A percentile compares a stretch with the other conserved stretches of the same genome.
Conservation (phyloP, 2,797 vertebrate genomes). For the Coendou prehensilis region DNA sequence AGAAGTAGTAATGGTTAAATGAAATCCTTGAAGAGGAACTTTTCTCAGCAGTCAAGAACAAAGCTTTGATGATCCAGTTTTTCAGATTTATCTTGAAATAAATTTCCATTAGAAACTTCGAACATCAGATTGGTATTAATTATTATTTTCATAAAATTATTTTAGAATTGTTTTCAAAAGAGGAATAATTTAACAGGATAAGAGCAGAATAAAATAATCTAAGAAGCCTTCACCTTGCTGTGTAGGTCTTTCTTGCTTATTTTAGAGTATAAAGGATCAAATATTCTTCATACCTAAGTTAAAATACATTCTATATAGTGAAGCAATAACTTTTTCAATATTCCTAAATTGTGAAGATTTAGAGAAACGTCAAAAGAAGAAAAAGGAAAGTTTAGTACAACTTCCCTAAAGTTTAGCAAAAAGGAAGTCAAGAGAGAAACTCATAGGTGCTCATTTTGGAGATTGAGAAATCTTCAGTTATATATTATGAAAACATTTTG, state of each 20-base stretch:
- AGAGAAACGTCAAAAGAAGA: not conserved
- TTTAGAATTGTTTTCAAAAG: not conserved
- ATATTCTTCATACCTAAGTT: not conserved
- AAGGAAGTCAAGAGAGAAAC: not conserved
- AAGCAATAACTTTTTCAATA: not conserved
- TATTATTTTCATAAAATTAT: not conserved
- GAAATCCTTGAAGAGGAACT: not conserved
- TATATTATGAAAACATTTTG: not conserved
- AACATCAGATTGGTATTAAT: too few species aligned
- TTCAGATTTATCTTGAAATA: not conserved
- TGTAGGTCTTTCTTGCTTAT: not conserved
- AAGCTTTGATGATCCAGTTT: not conserved
- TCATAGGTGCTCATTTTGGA: not conserved
- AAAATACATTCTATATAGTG: not conserved
- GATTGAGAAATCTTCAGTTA: not conserved
- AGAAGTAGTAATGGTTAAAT: not conserved
- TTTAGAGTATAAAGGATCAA: not conserved
- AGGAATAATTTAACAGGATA: not conserved
- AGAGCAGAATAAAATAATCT: not conserved
- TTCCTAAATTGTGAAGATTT: conserved; percentile 20
- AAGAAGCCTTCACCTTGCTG: not conserved
- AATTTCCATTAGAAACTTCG: not conserved
- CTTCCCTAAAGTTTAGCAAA: not conserved
- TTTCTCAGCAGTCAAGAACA: not conserved
- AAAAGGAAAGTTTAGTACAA: not conserved